phyloP scores from a whole-genome alignment of 2,888 invertebrate genomes.

The Spodoptera exigua region DNA sequence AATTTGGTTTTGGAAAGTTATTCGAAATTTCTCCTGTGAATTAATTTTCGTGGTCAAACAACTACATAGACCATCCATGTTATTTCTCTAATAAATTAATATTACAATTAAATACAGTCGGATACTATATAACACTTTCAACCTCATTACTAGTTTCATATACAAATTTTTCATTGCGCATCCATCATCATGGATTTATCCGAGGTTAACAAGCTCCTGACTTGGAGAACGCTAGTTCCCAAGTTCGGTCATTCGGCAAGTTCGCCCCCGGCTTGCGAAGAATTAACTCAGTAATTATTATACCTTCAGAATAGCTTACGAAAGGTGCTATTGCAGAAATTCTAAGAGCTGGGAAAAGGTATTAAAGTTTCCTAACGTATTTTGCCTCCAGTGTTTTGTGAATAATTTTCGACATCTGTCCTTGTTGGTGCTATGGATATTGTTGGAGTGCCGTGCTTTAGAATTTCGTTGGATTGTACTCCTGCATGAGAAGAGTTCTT shows the following conservation, averaged over 20 bases:
- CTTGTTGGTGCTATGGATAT: slow-evolving; percentile 30
- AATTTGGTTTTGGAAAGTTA: too few species aligned
- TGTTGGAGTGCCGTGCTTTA: not conserved
- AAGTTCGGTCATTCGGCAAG: slow-evolving; percentile 61
- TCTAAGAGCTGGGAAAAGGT: slow-evolving; percentile 32
- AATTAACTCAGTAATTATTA: slow-evolving; percentile 71
- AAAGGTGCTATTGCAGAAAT: slow-evolving; percentile 51
- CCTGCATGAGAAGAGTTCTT: too few species aligned
- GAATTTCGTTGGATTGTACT: slow-evolving; percentile 4
- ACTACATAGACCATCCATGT: too few species aligned
- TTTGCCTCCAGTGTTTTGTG: slow-evolving; percentile 29
- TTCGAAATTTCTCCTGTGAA: too few species aligned
- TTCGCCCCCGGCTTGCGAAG: slow-evolving; percentile 59
- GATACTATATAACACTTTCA: too few species aligned
- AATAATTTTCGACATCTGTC: slow-evolving; percentile 37
- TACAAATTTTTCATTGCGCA: too few species aligned
- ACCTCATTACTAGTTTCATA: not conserved
- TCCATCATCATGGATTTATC: not conserved
- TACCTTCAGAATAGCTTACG: slow-evolving; percentile 51
- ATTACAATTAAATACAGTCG: too few species aligned
- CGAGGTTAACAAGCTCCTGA: slow-evolving; percentile 30
- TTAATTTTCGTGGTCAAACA: too few species aligned
- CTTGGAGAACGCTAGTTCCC: slow-evolving; percentile 53
- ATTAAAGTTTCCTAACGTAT: slow-evolving; percentile 32
- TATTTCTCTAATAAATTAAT: too few species aligned